Conservation (phyloP, 2,888 invertebrate species). For the Chouioia cunea region DNA sequence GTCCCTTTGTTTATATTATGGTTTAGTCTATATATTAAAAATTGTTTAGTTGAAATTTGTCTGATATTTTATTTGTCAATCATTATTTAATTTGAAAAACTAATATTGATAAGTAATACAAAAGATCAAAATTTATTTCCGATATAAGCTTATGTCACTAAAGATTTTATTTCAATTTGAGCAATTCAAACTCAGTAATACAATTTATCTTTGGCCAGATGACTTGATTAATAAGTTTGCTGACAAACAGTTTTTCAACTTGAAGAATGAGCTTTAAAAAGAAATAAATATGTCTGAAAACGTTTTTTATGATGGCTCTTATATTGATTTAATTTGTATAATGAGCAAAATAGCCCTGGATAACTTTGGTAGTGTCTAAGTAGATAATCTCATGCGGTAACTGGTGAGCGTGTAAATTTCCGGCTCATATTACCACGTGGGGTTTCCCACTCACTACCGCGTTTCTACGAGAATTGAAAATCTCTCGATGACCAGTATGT, state of each 20-base stretch:
- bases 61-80: too few relatives aligned
- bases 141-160: too few relatives aligned
- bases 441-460: slow-evolving; percentile 79
- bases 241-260: slow-evolving; percentile 2
- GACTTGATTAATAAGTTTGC: slow-evolving; percentile 1
- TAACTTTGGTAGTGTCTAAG: slow-evolving; percentile 63
- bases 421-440: slow-evolving; percentile 88
- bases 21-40: neutral
- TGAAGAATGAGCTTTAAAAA: slow-evolving; percentile 34
- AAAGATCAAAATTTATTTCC: too few relatives aligned
- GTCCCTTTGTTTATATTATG: slow-evolving; percentile 24
- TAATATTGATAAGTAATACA: too few relatives aligned
- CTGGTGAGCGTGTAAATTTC: slow-evolving; percentile 78
- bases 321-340: slow-evolving; percentile 24
- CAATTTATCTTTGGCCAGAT: neutral
- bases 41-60: too few relatives aligned
- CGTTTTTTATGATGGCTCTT: slow-evolving; percentile 3
- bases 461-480: slow-evolving; percentile 58
- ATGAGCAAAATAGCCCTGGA: slow-evolving; percentile 34
- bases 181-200: too few relatives aligned
- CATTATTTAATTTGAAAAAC: too few relatives aligned
- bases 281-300: slow-evolving; percentile 17
- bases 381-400: slow-evolving; percentile 98
- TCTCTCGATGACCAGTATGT: too few relatives aligned
- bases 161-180: too few relatives aligned